Conservation (phyloP, 2,113 vertebrate species). For the Ammodytes dubius region DNA sequence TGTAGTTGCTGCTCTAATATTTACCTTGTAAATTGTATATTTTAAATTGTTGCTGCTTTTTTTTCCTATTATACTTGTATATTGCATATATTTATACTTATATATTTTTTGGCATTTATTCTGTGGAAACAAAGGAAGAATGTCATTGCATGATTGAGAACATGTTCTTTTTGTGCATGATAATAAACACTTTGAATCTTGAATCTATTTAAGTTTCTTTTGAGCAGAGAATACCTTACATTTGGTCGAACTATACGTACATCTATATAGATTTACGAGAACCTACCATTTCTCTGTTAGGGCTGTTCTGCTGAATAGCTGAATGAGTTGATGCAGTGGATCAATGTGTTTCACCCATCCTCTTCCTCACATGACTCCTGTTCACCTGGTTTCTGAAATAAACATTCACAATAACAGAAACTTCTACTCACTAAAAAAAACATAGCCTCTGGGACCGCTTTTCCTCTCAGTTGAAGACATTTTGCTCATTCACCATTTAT, state of each 20-base stretch:
- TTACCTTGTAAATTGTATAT: no score
- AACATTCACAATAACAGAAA: slow-evolving; percentile 9
- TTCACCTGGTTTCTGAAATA: slow-evolving; percentile 90
- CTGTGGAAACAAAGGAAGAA: no score
- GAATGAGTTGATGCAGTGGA: slow-evolving; percentile 96
- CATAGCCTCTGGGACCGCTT: background rate
- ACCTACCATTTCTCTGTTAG: slow-evolving; percentile 96
- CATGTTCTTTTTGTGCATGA: no score
- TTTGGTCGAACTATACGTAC: background rate
- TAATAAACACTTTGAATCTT: no score
- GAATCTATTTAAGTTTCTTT: background rate
- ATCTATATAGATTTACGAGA: background rate
- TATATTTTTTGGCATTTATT: no score
- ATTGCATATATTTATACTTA: no score
- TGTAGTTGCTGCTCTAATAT: no score
- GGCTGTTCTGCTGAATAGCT: slow-evolving; percentile 95
- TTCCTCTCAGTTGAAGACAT: background rate
- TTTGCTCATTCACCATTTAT: background rate
- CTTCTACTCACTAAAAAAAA: background rate
- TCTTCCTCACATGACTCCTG: slow-evolving; percentile 90
- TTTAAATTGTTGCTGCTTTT: no score
- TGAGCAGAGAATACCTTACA: background rate
- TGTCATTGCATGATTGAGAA: no score
- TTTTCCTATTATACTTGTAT: no score
- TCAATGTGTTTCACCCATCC: slow-evolving; percentile 90